Evolutionary conservation across 2,113 vertebrate species (phyloP).

Genomic region (Procavia capensis): DNA sequence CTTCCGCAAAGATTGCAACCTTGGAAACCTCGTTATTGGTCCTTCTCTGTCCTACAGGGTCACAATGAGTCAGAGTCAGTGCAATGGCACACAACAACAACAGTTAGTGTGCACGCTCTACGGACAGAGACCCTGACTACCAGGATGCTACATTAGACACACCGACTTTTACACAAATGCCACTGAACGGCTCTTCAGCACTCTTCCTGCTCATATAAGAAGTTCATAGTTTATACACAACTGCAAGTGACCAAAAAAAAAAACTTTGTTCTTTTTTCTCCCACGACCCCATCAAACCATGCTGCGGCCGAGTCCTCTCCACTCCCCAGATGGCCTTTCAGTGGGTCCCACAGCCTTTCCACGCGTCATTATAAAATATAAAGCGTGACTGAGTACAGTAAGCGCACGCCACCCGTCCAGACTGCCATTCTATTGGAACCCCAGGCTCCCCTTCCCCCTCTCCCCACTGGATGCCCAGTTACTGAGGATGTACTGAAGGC

Average conservation of each 20-base stretch:
- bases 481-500: neutral
- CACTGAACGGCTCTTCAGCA: neutral
- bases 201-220: neutral
- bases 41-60: too few species aligned
- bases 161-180: neutral
- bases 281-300: neutral
- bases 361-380: neutral
- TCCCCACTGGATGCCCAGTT: neutral
- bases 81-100: too few species aligned
- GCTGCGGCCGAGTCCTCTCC: neutral
- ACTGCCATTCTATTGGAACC: neutral
- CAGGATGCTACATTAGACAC: neutral
- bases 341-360: neutral
- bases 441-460: neutral
- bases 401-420: neutral
- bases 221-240: neutral
- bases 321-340: neutral
- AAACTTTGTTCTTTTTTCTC: neutral
- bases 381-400: neutral
- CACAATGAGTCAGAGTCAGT: too few species aligned
- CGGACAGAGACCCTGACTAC: neutral
- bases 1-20: too few species aligned
- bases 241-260: neutral
- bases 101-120: neutral
- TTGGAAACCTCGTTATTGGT: too few species aligned